A percentile compares a stretch with the other conserved stretches of the same genome.
These are phyloP conservation scores for Taphrorychus bicolor DNA, from an alignment of 2,888 invertebrate genomes.

Conservation along the genomic window DNA sequence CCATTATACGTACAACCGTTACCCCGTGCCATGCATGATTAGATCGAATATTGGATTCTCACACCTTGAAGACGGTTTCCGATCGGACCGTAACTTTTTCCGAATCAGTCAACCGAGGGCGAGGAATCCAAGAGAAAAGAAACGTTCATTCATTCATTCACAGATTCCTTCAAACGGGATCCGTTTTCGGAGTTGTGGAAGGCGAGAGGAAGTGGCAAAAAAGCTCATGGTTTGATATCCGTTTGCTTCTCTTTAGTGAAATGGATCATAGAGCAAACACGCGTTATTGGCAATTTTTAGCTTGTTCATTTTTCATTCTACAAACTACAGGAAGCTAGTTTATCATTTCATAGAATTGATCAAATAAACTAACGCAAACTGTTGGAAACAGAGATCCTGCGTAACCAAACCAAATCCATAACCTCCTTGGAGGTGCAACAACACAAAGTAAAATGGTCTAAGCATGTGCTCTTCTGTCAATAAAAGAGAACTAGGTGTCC, in stretches of 20 bases:
- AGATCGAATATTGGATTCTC: slow-evolving; percentile 53
- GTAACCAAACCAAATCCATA: too few species aligned
- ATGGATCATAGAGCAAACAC: too few species aligned
- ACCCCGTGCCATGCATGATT: slow-evolving; percentile 51
- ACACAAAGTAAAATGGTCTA: too few species aligned
- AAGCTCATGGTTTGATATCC: background rate
- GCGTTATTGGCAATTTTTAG: too few species aligned
- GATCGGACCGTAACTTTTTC: slow-evolving; percentile 49
- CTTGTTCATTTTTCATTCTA: too few species aligned
- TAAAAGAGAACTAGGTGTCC: too few species aligned
- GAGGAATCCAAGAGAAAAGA: slow-evolving; percentile 46
- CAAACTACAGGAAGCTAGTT: too few species aligned
- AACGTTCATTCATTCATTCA: slow-evolving; percentile 43
- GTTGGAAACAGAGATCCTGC: too few species aligned
- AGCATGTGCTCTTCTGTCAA: too few species aligned
- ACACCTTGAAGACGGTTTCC: slow-evolving; percentile 50
- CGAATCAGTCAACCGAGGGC: slow-evolving; percentile 47
- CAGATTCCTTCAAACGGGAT: slow-evolving; percentile 17
- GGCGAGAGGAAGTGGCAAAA: background rate
- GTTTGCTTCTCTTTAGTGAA: background rate
- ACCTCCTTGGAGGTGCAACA: too few species aligned
- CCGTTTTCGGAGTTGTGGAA: slow-evolving; percentile 9
- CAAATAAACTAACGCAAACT: too few species aligned
- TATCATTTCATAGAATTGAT: too few species aligned
- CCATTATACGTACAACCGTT: slow-evolving; percentile 7